Base-by-base conservation (phyloP, 1,140 invertebrate species). In the roundworm (Caenorhabditis elegans) region DNA sequence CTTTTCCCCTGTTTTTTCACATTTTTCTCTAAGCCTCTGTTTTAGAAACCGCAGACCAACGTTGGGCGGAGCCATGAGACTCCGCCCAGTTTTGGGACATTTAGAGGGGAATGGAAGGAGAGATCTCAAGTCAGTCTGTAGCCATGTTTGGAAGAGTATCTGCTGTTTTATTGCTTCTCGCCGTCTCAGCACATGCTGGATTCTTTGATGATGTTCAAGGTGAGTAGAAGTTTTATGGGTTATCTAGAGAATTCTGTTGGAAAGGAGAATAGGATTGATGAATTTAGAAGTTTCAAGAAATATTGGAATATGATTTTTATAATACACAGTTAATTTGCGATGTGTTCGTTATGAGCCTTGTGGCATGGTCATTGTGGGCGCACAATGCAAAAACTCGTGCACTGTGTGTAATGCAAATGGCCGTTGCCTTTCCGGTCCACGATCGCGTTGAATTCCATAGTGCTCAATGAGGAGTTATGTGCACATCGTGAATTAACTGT, bases 151-250 rank as follows among this genome's bases (percentile, higher is more conserved):
- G 22, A 22, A 77, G 34, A 51, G 76, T 49, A n/a, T 47, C 76
- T 28, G 28, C 28, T 48, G 46, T 31, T 36, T 11, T 77, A 28
- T 26, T 77, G 76, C 46, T 53, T 48, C 46, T 77, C 19, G 24
- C 48, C 19, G 53, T 82, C 39, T 17, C 82, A n/a, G 43, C 65
- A n/a, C 53, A 75, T 15, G 82, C 83, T 28, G 76, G 82, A 34
- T 48, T 84, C 43, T 75, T 84, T 11, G 83, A 83, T 51, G 81
- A 77, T 70, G 65, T 83, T 70, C 28, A 49, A 48, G 78, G 49
- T 55, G 28, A 28, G 47, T 43, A 36, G 13, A 24, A 15, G 6
- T 1, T 75, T 22, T 28, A 55, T 8, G 13, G 34, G n/a, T 22
- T 39, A 75, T 22, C 13, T 36, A 39, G 5, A 15, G 43, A 31